These are phyloP conservation scores for Rotaria macrura DNA, from an alignment of 2,888 invertebrate genomes.

Conservation along the genomic window DNA sequence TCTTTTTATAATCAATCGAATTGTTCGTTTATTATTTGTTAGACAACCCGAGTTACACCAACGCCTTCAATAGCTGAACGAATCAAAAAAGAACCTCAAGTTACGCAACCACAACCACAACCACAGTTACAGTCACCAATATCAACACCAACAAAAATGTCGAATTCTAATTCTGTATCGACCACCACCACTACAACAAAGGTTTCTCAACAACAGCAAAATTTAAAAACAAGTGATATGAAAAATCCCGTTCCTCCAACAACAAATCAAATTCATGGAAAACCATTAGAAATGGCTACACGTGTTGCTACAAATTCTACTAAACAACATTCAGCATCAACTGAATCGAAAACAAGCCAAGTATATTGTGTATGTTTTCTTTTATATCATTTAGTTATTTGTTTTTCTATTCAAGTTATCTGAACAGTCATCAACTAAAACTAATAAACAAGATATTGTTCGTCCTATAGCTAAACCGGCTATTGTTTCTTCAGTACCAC, in stretches of 20 bases:
- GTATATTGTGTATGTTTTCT: neutral
- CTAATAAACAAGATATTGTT: neutral
- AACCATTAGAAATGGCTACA: neutral
- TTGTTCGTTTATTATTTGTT: neutral
- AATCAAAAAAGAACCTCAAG: neutral
- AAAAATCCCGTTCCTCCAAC: neutral
- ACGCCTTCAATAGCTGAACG: neutral
- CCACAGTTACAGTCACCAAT: no score
- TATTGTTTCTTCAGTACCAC: neutral
- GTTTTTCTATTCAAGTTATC: neutral
- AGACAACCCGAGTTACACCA: neutral
- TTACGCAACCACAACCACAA: neutral
- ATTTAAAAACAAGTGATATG: neutral
- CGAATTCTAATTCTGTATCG: neutral
- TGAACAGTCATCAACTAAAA: neutral
- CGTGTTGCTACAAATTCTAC: neutral
- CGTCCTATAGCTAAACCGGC: neutral
- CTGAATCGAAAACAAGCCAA: neutral
- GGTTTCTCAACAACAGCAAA: neutral
- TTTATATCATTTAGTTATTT: no score
- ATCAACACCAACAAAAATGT: neutral
- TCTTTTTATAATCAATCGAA: neutral
- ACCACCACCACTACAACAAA: neutral
- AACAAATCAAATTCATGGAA: neutral
- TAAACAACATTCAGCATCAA: neutral